Percentiles rank a stretch among this genome's conserved stretches.
These are phyloP conservation scores for Enteromius radiatus DNA, from an alignment of 2,797 vertebrate genomes.

Conservation along the genomic window DNA sequence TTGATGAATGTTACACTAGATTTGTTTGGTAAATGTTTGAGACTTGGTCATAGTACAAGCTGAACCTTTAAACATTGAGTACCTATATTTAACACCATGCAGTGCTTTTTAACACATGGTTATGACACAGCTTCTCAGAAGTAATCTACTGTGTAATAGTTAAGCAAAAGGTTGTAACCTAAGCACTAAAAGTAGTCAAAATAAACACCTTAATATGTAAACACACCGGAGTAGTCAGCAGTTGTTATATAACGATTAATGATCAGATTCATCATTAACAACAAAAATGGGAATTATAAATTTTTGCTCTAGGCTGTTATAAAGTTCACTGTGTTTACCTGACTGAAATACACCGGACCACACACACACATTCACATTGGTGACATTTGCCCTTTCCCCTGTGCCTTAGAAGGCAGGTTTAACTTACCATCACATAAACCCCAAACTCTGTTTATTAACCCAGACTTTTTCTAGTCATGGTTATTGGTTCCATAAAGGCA, in stretches of 20 bases:
- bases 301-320: not conserved
- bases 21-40: constrained; percentile 36
- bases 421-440: constrained; percentile 2
- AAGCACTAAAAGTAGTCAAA: constrained; percentile 29
- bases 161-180: constrained; percentile 7
- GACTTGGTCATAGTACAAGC: constrained; percentile 35
- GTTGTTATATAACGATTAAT: constrained; percentile 42
- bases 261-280: constrained; percentile 34
- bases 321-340: constrained; percentile 43
- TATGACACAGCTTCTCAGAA: constrained; percentile 14
- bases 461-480: not conserved
- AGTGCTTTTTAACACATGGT: constrained; percentile 20
- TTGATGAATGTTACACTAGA: not conserved
- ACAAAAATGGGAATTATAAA: constrained; percentile 37
- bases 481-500: not conserved
- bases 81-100: constrained; percentile 33
- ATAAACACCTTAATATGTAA: constrained; percentile 45
- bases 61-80: constrained; percentile 30
- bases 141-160: constrained; percentile 13
- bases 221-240: constrained; percentile 8
- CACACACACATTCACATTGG: constrained; percentile 55
- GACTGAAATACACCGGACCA: constrained; percentile 24
- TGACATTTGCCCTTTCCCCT: constrained; percentile 59
- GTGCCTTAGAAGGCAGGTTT: constrained; percentile 3
- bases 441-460: not conserved